Evolutionary conservation across 2,797 vertebrate species (phyloP).

Genomic region (Paedocypris micromegethes): DNA sequence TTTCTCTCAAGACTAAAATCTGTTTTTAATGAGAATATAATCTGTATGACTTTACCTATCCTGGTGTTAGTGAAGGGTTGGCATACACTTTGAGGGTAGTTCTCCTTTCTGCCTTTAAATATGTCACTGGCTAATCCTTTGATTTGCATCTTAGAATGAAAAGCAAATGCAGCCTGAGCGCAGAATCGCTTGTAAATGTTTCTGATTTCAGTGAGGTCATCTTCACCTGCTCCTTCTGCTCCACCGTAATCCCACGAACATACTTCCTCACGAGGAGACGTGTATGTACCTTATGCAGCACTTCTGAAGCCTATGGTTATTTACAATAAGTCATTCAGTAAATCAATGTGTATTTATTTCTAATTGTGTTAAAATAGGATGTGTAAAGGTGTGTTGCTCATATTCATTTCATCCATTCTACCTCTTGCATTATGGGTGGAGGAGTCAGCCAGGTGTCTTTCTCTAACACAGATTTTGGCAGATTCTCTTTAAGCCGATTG

Average conservation of each 20-base stretch:
- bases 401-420: constrained; percentile 42
- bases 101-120: constrained; percentile 87
- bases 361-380: too few relatives aligned
- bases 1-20: neutral
- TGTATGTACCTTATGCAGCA: constrained; percentile 74
- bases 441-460: constrained; percentile 78
- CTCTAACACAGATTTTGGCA: constrained; percentile 80
- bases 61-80: constrained; percentile 79
- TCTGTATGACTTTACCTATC: constrained; percentile 68
- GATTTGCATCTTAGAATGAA: constrained; percentile 72
- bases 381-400: too few relatives aligned
- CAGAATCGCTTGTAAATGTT: neutral
- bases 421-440: constrained; percentile 79
- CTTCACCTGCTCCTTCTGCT: constrained; percentile 80
- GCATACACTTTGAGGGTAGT: constrained; percentile 75
- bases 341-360: too few relatives aligned
- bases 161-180: neutral
- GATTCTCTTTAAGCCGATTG: constrained; percentile 73
- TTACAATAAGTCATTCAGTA: neutral
- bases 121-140: constrained; percentile 78
- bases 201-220: neutral
- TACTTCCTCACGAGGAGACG: constrained; percentile 80
- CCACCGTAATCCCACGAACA: constrained; percentile 63
- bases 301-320: constrained; percentile 65
- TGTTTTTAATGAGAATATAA: neutral